A percentile compares a stretch with the other conserved stretches of the same genome.
Evolutionary conservation across 2,888 invertebrate genomes (phyloP).

Genomic region (Pachliopta kotzebuea): DNA sequence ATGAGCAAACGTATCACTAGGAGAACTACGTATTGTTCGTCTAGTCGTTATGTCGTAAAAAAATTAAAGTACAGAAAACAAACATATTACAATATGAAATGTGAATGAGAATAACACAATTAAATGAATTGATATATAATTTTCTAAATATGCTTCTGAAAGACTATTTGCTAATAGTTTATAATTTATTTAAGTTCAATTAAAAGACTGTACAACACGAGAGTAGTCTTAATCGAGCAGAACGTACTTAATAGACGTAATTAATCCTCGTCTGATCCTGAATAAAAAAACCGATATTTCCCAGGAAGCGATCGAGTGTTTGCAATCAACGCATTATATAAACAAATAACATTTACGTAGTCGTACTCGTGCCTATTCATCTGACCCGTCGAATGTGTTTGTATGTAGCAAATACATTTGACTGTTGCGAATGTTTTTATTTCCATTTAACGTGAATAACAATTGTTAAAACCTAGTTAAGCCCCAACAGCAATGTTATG

Average conservation of each 20-base stretch:
- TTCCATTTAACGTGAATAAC: slow-evolving; percentile 6
- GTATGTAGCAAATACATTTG: neutral
- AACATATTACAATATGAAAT: too few relatives aligned
- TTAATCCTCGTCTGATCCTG: neutral
- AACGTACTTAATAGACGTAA: neutral
- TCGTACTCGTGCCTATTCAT: neutral
- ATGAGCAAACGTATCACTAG: too few relatives aligned
- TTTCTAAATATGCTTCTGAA: too few relatives aligned
- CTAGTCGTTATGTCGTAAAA: too few relatives aligned
- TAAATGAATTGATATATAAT: too few relatives aligned
- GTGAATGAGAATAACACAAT: too few relatives aligned
- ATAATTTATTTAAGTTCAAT: too few relatives aligned
- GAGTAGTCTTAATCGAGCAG: neutral
- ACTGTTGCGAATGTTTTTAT: slow-evolving; percentile 7
- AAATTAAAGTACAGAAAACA: too few relatives aligned
- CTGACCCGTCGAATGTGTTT: neutral
- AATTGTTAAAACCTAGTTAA: slow-evolving; percentile 19
- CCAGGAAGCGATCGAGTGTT: neutral
- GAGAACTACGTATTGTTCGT: too few relatives aligned
- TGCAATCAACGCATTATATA: neutral
- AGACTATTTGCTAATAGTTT: too few relatives aligned
- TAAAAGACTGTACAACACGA: neutral
- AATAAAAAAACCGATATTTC: neutral
- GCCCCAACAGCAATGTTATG: slow-evolving; percentile 14
- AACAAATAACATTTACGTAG: neutral